phyloP scores from a whole-genome alignment of 2,888 invertebrate species.

The Drosophila paramelanica region DNA sequence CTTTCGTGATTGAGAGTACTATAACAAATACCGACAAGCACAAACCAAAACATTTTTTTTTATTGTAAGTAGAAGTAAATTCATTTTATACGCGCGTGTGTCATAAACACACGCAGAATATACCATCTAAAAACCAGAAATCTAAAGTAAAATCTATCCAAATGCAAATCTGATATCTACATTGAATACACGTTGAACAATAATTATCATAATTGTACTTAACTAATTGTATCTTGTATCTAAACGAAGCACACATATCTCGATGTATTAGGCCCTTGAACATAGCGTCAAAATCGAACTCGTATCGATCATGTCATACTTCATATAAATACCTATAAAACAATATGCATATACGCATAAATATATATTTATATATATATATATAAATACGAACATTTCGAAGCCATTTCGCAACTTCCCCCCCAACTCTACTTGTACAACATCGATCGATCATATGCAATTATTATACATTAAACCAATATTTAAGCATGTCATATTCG shows the following conservation, averaged over 20 bases:
- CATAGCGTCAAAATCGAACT: constrained; percentile 40
- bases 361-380: constrained; percentile 14
- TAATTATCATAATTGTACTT: constrained; percentile 78
- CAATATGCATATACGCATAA: constrained; percentile 21
- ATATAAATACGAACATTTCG: constrained; percentile 40
- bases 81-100: constrained; percentile 71
- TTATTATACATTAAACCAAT: constrained; percentile 65
- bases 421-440: constrained; percentile 59
- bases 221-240: constrained; percentile 75
- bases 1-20: constrained; percentile 25
- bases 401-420: constrained; percentile 57
- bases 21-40: constrained; percentile 52
- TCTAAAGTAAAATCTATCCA: constrained; percentile 36
- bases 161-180: constrained; percentile 54
- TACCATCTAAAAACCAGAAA: constrained; percentile 53
- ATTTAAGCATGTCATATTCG: constrained; percentile 54
- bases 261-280: constrained; percentile 56
- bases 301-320: constrained; percentile 41
- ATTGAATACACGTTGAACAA: constrained; percentile 77
- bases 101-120: constrained; percentile 29
- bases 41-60: constrained; percentile 69
- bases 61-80: constrained; percentile 75
- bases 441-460: constrained; percentile 72
- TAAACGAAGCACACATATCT: constrained; percentile 79
- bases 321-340: constrained; percentile 27